Conservation (phyloP, 2,113 vertebrate species). For the Ramphastos sulfuratus region DNA sequence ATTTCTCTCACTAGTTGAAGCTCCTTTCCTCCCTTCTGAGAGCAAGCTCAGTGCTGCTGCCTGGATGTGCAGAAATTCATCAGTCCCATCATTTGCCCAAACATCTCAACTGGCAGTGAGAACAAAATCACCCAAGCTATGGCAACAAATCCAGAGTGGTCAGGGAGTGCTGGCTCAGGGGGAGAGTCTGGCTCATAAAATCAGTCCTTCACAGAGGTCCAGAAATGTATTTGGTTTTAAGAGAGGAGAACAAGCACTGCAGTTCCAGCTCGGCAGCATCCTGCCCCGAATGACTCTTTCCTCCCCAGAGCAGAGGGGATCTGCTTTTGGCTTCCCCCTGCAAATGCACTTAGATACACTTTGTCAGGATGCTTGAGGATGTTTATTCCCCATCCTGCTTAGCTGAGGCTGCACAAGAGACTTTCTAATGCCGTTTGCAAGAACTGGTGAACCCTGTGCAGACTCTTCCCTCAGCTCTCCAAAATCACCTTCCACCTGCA, state of each 20-base stretch:
- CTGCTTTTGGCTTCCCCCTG: neutral
- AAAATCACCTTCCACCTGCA: neutral
- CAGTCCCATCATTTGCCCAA: neutral
- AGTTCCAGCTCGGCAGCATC: neutral
- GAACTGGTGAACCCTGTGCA: fast-evolving
- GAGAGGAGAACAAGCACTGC: neutral
- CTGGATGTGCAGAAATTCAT: neutral
- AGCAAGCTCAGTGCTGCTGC: neutral
- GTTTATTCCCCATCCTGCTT: neutral
- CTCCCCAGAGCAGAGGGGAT: neutral
- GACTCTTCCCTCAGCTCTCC: neutral
- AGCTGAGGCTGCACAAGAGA: neutral
- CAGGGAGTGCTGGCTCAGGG: fast-evolving
- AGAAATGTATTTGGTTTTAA: neutral
- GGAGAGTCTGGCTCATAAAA: neutral
- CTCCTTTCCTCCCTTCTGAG: neutral
- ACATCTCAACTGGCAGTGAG: neutral
- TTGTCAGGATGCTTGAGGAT: neutral
- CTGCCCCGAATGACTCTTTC: neutral
- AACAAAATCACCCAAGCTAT: neutral
- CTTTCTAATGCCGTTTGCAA: neutral
- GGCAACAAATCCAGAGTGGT: neutral
- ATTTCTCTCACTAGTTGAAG: neutral
- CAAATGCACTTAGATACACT: neutral
- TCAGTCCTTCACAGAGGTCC: neutral